Evolutionary conservation across 2,113 vertebrate genomes (phyloP).

Genomic region (Antennarius striatus): DNA sequence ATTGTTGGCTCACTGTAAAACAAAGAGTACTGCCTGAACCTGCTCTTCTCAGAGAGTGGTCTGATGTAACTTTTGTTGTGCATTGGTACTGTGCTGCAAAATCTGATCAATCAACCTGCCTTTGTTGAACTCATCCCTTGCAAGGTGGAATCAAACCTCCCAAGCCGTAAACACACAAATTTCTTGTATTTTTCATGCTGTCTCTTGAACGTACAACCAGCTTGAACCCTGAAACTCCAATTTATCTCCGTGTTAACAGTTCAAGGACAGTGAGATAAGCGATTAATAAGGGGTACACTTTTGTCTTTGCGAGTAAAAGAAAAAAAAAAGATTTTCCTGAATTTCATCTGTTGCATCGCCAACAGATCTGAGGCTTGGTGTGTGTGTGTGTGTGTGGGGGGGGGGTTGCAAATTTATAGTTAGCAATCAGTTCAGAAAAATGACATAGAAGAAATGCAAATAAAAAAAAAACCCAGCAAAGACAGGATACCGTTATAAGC

Average conservation of each 20-base stretch:
- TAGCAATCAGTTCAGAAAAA: constrained; percentile 26
- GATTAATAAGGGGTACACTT: constrained; percentile 43
- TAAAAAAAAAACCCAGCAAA: constrained; percentile 10
- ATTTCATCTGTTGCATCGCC: constrained; percentile 4
- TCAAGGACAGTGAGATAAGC: constrained; percentile 45
- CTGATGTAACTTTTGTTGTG: no score
- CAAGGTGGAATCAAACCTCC: constrained; percentile 20
- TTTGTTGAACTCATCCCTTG: constrained; percentile 19
- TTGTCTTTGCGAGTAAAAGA: constrained; percentile 22
- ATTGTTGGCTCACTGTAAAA: no score
- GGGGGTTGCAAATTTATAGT: constrained; percentile 35
- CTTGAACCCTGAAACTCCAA: constrained; percentile 18
- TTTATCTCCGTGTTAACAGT: constrained; percentile 22
- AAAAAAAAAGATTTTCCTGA: constrained; percentile 17
- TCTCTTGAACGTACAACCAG: constrained; percentile 17
- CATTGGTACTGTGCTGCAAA: constrained; percentile 10
- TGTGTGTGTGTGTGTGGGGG: no score
- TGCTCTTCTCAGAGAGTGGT: no score
- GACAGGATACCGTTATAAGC: not conserved
- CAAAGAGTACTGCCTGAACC: no score
- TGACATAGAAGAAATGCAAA: constrained; percentile 15
- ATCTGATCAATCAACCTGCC: constrained; percentile 43
- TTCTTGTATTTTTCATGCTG: not conserved
- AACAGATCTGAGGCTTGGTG: constrained; percentile 13
- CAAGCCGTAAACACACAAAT: not conserved